Base-by-base conservation (phyloP, 92 coral and sea anemone genomes). In the Heliopora coerulea region DNA sequence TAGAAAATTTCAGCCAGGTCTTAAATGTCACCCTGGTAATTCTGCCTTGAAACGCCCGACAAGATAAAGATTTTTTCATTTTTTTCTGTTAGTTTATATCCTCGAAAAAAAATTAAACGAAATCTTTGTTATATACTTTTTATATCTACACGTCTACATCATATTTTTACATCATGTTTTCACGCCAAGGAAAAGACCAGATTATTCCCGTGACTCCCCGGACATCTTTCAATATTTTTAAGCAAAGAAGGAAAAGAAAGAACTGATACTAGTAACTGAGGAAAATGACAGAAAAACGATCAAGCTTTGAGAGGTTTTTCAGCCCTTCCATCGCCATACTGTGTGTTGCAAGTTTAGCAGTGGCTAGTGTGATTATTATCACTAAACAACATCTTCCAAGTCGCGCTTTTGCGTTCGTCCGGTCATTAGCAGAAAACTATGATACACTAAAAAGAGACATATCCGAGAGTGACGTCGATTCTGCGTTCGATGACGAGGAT, bases 401-500 rank as follows among this genome's bases (percentile, higher is more conserved):
- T 29, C 74, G 41, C 11, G 59, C 41, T 0, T 21, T 40, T 1
- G 21, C 74, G n/a, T 67, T 67, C 74, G 59, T 67, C 32, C 35
- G 74, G n/a, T 67, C 74, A 28, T 59, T 67, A 48, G 74, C 74
- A 39, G 19, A 54, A 54, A 30, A 48, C 5, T 9, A 67, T 28
- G 74, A 67, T 48, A 39, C 34, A 8, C 59, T 44, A 5, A 40
- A 35, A 27, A 46, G 30, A 30, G 59, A 67, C 63, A 75, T 78
- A 10, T 79, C 88, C 23, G 76, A 58, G 21, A 72, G 33, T 42
- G 86, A 67, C 56, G 31, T 72, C 8, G 87, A 85, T 42, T 80
- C 72, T 46, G 68, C 62, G 18, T 83, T 82, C 41, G 92, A 91
- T 1, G 85, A 85, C 80, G 73, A 88, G 29, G 49, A 86, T 54